Evolutionary conservation across 2,888 invertebrate genomes (phyloP).

Genomic region (Iselma pallidipennis): DNA sequence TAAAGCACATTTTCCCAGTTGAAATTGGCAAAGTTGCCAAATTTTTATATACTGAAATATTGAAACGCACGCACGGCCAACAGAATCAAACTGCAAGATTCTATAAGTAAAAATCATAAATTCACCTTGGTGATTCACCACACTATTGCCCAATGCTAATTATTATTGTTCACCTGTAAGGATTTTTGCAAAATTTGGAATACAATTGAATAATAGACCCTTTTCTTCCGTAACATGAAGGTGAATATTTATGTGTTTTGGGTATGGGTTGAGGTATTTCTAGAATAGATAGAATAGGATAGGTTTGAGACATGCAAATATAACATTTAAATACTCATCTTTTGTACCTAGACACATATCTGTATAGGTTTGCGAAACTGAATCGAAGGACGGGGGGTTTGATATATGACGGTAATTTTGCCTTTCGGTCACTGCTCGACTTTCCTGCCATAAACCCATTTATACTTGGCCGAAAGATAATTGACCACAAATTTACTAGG

Average conservation of each 20-base stretch:
- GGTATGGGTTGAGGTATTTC: not conserved
- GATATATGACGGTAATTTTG: constrained; percentile 53
- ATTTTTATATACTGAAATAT: too few species aligned
- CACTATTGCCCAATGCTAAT: not conserved
- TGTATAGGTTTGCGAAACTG: constrained; percentile 41
- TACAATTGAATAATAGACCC: not conserved
- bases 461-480: constrained; percentile 56
- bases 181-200: not conserved
- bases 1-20: not conserved
- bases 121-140: not conserved
- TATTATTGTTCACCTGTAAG: not conserved
- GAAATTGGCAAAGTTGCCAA: not conserved
- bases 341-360: constrained; percentile 11
- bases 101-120: too few species aligned
- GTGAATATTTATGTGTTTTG: not conserved
- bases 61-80: too few species aligned
- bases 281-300: too few species aligned
- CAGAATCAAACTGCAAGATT: too few species aligned
- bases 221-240: not conserved
- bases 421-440: constrained; percentile 52
- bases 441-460: constrained; percentile 56
- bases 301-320: constrained; percentile 27
- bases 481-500: constrained; percentile 56
- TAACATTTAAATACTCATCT: constrained; percentile 17
- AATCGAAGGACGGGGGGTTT: constrained; percentile 42